Base-by-base conservation (phyloP, 1,140 invertebrate species). In the Leptinotarsa texana region DNA sequence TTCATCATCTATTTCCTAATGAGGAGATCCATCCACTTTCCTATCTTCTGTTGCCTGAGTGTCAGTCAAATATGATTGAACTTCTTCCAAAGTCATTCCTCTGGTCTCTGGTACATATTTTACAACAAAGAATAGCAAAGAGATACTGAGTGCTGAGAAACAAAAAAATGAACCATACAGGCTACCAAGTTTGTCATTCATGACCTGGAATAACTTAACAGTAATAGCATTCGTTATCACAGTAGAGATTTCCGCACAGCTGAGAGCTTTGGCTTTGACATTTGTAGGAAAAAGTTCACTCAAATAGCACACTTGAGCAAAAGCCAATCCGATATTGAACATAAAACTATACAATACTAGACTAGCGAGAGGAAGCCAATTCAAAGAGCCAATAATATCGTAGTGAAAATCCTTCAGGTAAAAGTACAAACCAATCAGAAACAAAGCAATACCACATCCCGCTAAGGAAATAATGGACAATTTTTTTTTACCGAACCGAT, bases 321-420 rank as follows among this genome's bases (percentile, higher is more conserved):
- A 61, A 24, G 49, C n/a, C n/a, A 72, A 49, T 0, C 69, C 69
- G n/a, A 72, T 27, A 57, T 27, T 72, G 51, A 57, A 72, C n/a
- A 63, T 15, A n/a, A 72, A 5, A 27, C 27, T 61, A 13, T 13
- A 72, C 6, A 15, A 24, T 15, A 72, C 13, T 22, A 72, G 21
- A 2, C 48, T 24, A 3, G 61, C 61, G 6, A 72, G 17, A 4
- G 69, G 69, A 21, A 72, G 21, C 49, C 61, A 72, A 27, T 57
- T 72, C 42, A 72, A n/a, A 73, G 67, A 86, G 78, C 4, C 80
- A 22, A 57, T 13, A 18, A 69, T n/a, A 72, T 72, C 81, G 77
- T 77, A 83, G 74, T 42, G 68, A 8, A 27, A 63, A 86, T 87
- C 49, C 17, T 61, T 21, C n/a, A 72, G 5, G 8, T 61, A 61